Conservation (phyloP, 2,888 invertebrate genomes). For the Caenorhabditis panamensis region DNA sequence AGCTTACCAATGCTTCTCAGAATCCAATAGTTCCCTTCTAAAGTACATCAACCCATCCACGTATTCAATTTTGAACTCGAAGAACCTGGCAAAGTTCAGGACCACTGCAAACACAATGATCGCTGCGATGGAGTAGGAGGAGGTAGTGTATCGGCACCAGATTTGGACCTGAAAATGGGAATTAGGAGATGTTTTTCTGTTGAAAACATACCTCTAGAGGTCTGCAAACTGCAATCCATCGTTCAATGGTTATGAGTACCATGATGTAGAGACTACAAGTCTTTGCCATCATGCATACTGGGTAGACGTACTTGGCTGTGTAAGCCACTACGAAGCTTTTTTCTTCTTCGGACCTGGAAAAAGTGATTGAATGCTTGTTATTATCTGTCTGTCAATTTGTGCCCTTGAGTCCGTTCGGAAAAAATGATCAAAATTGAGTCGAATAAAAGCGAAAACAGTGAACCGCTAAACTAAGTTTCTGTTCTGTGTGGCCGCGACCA, state of each 20-base stretch:
- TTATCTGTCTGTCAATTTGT: too few species aligned
- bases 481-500: too few species aligned
- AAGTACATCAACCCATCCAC: constrained; percentile 41
- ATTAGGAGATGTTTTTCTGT: too few species aligned
- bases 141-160: constrained; percentile 57
- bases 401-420: too few species aligned
- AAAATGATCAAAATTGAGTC: too few species aligned
- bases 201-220: constrained; percentile 60
- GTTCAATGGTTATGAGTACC: constrained; percentile 58
- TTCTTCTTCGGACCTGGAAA: constrained; percentile 51
- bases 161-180: constrained; percentile 49
- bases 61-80: constrained; percentile 56
- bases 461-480: too few species aligned
- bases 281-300: constrained; percentile 63
- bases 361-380: too few species aligned
- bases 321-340: constrained; percentile 50
- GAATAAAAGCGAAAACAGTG: too few species aligned
- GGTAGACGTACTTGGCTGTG: constrained; percentile 55
- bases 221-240: constrained; percentile 62
- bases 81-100: constrained; percentile 56
- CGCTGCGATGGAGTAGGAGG: constrained; percentile 44
- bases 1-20: constrained; percentile 45
- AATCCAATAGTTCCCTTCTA: constrained; percentile 44
- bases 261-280: constrained; percentile 63
- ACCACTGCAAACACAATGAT: constrained; percentile 53